Base-by-base conservation (phyloP, 2,888 invertebrate genomes). In the Antitype chi region DNA sequence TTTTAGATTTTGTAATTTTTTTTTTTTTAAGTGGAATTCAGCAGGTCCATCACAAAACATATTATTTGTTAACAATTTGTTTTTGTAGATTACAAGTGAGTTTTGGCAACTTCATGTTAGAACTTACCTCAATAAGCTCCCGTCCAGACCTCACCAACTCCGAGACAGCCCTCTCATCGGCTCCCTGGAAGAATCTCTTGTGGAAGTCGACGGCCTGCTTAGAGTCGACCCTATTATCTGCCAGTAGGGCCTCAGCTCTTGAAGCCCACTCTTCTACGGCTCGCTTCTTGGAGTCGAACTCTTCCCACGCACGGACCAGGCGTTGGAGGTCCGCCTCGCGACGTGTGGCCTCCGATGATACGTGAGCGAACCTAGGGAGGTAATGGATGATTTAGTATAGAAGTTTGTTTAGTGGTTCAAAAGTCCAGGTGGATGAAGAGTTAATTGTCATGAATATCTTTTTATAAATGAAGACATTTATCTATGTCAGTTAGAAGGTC, bases 261-360 rank as follows among this genome's bases (percentile, higher is more conserved):
- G 98, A 97, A 1, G 99, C 97, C 99, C 99, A 99, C 85, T 98
- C 98, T 32, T 98, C 98, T 0, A 99, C 98, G 15, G 98, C 97
- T 28, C 98, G 97, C 91, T 98, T 98, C 91, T 98, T 98, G 88
- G 98, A 98, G 74, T 98, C 98, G 92, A 98, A 99, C 82, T 98
- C 98, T 69, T 98, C 98, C 99, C 99, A 99, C 70, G 98, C 98
- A 20, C 98, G 97, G 0, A 98, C 97, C 0, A 98, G 97, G 82
- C 98, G 98, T 87, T 98, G 98, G 3, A 99, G 96, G 74, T 98
- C 98, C 69, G 98, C 97, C 88, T 99, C 99, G 96, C 98, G 98
- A 7, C 98, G 96, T 59, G 98, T 98, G 0, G 98, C 98, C 87
- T 97, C 97, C 70, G 98, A 98, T 0, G 98, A 97, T 6, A 98